Percentiles rank a stretch among this genome's conserved stretches.
These are phyloP conservation scores for Coremacera marginata DNA, from an alignment of 2,888 invertebrate genomes.

Conservation along the genomic window DNA sequence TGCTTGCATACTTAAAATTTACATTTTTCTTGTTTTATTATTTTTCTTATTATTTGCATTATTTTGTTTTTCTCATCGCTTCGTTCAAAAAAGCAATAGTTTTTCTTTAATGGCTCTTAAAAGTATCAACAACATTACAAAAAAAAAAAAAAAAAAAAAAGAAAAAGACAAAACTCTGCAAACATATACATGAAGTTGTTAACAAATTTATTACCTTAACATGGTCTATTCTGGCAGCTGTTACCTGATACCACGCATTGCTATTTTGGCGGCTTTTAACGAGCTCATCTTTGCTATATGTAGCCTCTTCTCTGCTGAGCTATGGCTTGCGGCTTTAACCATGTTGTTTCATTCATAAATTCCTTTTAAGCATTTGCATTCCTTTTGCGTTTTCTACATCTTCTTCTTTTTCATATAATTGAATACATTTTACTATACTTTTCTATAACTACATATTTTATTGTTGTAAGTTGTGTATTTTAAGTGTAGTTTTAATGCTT, in stretches of 20 bases:
- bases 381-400: neutral
- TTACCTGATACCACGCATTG: slow-evolving; percentile 14
- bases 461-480: no score
- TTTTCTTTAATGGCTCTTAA: neutral
- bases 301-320: neutral
- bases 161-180: no score
- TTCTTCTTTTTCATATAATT: no score
- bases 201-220: slow-evolving; percentile 50
- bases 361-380: slow-evolving; percentile 14
- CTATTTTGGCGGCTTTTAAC: slow-evolving; percentile 1
- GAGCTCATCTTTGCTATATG: slow-evolving; percentile 1
- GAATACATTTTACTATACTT: no score
- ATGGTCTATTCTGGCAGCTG: slow-evolving; percentile 21
- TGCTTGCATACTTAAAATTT: no score
- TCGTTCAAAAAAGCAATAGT: neutral
- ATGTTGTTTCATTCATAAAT: slow-evolving; percentile 42
- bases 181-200: slow-evolving; percentile 37
- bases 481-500: no score
- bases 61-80: no score
- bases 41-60: neutral
- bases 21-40: neutral
- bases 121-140: no score
- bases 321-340: slow-evolving; percentile 17
- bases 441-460: no score
- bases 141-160: no score